Conservation (phyloP, 1,140 invertebrate species). For the Drosophila setifemur region DNA sequence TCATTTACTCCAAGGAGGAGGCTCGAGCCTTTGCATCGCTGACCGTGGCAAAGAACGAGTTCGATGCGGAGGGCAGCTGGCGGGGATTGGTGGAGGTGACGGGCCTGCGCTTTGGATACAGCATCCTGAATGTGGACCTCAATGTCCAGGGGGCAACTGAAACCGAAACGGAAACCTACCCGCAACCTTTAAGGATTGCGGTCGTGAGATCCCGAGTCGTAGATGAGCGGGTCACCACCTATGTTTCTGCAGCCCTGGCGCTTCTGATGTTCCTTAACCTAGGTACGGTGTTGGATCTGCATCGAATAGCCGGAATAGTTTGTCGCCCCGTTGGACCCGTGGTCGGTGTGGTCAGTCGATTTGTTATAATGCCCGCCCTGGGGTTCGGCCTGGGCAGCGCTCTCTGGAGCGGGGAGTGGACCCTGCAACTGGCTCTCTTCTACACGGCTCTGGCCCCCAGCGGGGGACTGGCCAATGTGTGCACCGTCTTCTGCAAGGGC, state of each 20-base stretch:
- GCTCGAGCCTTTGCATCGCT: background rate
- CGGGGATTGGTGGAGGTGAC: slow-evolving; percentile 27
- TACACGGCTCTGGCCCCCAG: slow-evolving; percentile 58
- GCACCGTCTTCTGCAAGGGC: slow-evolving; percentile 56
- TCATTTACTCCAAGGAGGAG: slow-evolving; percentile 6
- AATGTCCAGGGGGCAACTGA: no score
- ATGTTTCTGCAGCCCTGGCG: slow-evolving; percentile 36
- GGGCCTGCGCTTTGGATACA: slow-evolving; percentile 43
- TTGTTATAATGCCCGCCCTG: slow-evolving; percentile 44
- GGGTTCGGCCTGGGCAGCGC: slow-evolving; percentile 41
- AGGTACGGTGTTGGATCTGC: slow-evolving; percentile 93
- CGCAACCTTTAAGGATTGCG: slow-evolving; percentile 2
- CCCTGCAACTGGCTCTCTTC: slow-evolving; percentile 57
- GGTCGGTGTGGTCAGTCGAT: slow-evolving; percentile 42
- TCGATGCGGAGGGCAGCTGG: slow-evolving; percentile 35
- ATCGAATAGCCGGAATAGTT: slow-evolving; percentile 87
- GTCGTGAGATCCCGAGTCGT: slow-evolving; percentile 31
- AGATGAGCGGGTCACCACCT: slow-evolving; percentile 49
- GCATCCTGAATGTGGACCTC: slow-evolving; percentile 27
- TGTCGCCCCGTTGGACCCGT: slow-evolving; percentile 86
- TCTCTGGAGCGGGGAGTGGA: slow-evolving; percentile 14
- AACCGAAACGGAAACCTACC: background rate
- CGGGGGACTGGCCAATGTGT: slow-evolving; percentile 59
- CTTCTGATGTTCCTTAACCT: slow-evolving; percentile 94
- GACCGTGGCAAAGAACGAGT: background rate